These are phyloP conservation scores for Odontocolon sp. DNA, from an alignment of 2,888 invertebrate species.

Conservation along the genomic window DNA sequence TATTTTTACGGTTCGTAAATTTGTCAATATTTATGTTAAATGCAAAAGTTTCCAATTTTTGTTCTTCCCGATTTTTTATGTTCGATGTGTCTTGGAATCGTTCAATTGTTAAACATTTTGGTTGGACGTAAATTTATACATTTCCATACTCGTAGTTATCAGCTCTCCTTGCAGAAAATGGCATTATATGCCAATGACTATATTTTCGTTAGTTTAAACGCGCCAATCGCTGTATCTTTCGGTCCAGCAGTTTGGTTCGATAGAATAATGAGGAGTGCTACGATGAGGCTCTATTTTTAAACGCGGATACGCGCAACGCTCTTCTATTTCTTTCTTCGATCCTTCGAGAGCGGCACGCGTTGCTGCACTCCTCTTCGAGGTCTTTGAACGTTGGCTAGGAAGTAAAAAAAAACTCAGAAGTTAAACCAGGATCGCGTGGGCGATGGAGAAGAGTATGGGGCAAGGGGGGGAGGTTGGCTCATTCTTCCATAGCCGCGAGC, in stretches of 20 bases:
- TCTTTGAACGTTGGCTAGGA: slow-evolving; percentile 54
- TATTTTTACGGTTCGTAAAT: too few species aligned
- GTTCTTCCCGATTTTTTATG: too few species aligned
- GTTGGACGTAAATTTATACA: too few species aligned
- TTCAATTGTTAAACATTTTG: too few species aligned
- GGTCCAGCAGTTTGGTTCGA: not conserved
- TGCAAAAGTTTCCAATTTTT: too few species aligned
- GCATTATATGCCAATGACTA: too few species aligned
- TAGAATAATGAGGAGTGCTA: slow-evolving; percentile 4
- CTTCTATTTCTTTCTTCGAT: slow-evolving; percentile 43
- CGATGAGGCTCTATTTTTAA: slow-evolving; percentile 38
- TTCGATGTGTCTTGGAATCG: too few species aligned
- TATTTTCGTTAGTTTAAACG: too few species aligned
- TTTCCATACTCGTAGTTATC: too few species aligned
- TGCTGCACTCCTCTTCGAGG: slow-evolving; percentile 38
- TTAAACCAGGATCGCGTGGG: slow-evolving; percentile 35
- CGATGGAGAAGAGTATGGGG: slow-evolving; percentile 40
- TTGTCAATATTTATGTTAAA: too few species aligned
- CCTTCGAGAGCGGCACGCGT: slow-evolving; percentile 34
- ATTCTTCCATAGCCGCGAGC: slow-evolving; percentile 41
- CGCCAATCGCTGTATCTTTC: not conserved
- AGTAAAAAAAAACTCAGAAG: slow-evolving; percentile 8
- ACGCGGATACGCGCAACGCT: slow-evolving; percentile 40
- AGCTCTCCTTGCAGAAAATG: too few species aligned
- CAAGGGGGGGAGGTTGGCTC: too few species aligned